A percentile compares a stretch with the other conserved stretches of the same genome.
These are phyloP conservation scores for Drosophila lowei DNA, from an alignment of 1,140 invertebrate species.

Conservation along the genomic window DNA sequence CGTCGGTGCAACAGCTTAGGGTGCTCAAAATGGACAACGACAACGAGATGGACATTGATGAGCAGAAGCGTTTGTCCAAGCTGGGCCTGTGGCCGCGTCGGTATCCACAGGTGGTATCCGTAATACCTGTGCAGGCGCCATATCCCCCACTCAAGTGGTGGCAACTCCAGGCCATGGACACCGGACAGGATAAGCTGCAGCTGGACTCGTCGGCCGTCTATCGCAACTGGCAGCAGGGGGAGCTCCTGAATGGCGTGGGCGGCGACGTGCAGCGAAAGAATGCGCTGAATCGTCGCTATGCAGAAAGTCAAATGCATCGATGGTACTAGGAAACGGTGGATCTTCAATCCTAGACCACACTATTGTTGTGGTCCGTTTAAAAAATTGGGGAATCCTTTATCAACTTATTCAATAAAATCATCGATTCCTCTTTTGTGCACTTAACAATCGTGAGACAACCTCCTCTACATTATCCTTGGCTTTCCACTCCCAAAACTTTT, in stretches of 20 bases:
- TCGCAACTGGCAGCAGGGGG: constrained; percentile 59
- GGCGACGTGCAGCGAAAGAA: constrained; percentile 63
- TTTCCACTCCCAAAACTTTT: constrained; percentile 25
- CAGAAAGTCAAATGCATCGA: constrained; percentile 44
- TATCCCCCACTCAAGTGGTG: constrained; percentile 62
- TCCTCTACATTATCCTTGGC: constrained; percentile 57
- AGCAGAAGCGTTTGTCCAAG: constrained; percentile 64
- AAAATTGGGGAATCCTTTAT: constrained; percentile 27
- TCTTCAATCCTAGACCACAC: not conserved
- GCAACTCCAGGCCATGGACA: constrained; percentile 60
- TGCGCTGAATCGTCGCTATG: constrained; percentile 57
- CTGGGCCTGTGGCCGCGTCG: constrained; percentile 57
- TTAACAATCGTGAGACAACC: constrained; percentile 53
- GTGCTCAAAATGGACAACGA: constrained; percentile 48
- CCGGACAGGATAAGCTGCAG: constrained; percentile 30
- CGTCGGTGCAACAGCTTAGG: constrained; percentile 34
- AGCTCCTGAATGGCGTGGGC: constrained; percentile 53
- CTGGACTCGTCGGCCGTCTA: constrained; percentile 44
- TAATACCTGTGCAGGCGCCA: constrained; percentile 49
- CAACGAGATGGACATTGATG: constrained; percentile 61
- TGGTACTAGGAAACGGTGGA: constrained; percentile 21
- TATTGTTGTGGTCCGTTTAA: too few species aligned
- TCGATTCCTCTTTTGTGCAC: constrained; percentile 54
- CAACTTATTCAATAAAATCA: constrained; percentile 71
- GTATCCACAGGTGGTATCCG: constrained; percentile 60